These are phyloP conservation scores for Diorhabda sublineata DNA, from an alignment of 1,140 invertebrate genomes.

Conservation along the genomic window DNA sequence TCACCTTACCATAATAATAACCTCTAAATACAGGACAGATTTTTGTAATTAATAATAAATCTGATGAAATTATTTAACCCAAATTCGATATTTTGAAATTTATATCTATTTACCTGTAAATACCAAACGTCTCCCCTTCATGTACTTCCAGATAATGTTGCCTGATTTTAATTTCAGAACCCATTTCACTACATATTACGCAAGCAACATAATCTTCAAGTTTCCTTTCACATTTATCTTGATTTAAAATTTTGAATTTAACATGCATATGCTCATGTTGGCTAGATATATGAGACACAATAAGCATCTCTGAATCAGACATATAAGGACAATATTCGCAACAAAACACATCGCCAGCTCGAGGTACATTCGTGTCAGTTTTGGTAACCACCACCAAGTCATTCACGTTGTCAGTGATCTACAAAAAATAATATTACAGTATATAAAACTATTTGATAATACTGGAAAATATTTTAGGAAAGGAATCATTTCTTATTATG, in stretches of 20 bases:
- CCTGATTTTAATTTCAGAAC: conserved; percentile 25
- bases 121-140: conserved; percentile 2
- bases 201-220: conserved; percentile 18
- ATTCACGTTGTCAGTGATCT: conserved; percentile 1
- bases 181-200: conserved; percentile 21
- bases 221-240: conserved; percentile 15
- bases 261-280: conserved; percentile 11
- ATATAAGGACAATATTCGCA: conserved; percentile 25
- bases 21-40: too few species aligned
- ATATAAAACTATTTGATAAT: too few species aligned
- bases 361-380: conserved; percentile 19
- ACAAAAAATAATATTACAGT: neutral
- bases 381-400: conserved; percentile 19
- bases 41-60: too few species aligned
- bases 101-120: neutral
- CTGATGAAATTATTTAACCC: too few species aligned
- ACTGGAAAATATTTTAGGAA: too few species aligned
- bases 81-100: too few species aligned
- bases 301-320: conserved; percentile 13
- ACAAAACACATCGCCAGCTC: conserved; percentile 22
- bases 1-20: too few species aligned
- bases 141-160: conserved; percentile 23
- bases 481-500: neutral
- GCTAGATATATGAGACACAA: conserved; percentile 13
- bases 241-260: conserved; percentile 24